phyloP scores from a whole-genome alignment of 2,888 invertebrate genomes.

The Lepidocyrtinus sp. region DNA sequence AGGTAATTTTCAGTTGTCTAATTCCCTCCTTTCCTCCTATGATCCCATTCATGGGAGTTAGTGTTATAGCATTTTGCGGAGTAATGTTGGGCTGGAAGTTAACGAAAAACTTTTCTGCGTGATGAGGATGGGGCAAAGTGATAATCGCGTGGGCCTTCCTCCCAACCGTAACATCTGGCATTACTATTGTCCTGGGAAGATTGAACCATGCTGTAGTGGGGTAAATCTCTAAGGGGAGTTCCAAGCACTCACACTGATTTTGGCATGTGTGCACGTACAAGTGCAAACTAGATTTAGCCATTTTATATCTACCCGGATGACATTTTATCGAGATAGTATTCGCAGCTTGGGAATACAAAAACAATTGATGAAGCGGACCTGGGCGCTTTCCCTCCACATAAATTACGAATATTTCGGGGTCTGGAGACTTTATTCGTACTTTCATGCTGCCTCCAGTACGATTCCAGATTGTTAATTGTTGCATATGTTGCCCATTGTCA shows the following conservation, averaged over 20 bases:
- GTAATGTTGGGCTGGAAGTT: conserved; percentile 7
- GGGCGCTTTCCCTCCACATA: conserved; percentile 12
- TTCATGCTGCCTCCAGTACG: conserved; percentile 7
- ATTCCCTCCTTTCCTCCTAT: conserved; percentile 40
- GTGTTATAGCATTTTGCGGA: not conserved
- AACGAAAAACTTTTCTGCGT: conserved; percentile 38
- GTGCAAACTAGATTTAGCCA: not conserved
- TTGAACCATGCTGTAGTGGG: conserved; percentile 40
- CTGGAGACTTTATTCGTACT: conserved; percentile 20
- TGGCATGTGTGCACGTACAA: conserved; percentile 19
- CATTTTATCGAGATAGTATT: conserved; percentile 31
- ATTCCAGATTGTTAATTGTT: conserved; percentile 39
- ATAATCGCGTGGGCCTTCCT: conserved; percentile 31
- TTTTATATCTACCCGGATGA: conserved; percentile 38
- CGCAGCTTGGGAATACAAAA: conserved; percentile 27
- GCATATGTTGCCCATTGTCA: not conserved
- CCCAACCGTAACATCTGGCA: conserved; percentile 32
- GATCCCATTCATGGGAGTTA: conserved; percentile 27
- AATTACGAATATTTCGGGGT: conserved; percentile 26
- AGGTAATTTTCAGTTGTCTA: conserved; percentile 23
- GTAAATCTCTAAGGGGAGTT: conserved; percentile 41
- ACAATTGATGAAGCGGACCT: conserved; percentile 8
- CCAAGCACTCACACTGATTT: conserved; percentile 27
- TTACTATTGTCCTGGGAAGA: conserved; percentile 24
- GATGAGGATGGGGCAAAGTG: conserved; percentile 28